Percentiles rank a stretch among this genome's conserved stretches.
Conservation (phyloP, 2,888 invertebrate species). For the Cactoblastis cactorum region DNA sequence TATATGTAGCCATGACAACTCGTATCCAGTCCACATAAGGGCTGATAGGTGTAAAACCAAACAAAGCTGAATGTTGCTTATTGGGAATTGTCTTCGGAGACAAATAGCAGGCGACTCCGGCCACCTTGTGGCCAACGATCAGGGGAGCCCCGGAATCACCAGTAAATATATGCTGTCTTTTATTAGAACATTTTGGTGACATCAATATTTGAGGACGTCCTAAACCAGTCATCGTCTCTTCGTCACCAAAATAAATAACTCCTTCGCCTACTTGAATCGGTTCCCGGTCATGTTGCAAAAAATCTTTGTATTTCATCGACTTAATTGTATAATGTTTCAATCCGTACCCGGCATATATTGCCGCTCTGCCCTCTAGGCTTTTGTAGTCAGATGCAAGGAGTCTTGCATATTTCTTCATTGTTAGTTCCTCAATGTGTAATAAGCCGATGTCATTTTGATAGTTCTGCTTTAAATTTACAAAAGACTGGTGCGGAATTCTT, state of each 20-base stretch:
- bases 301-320: not conserved
- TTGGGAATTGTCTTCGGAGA: not conserved
- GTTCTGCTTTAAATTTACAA: not conserved
- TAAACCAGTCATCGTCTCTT: not conserved
- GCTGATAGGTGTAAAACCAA: not conserved
- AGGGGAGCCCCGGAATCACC: not conserved
- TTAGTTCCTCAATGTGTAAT: not conserved
- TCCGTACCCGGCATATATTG: not conserved
- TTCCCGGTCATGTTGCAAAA: not conserved
- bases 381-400: not conserved
- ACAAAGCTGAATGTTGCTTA: not conserved
- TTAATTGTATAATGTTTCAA: not conserved
- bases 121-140: not conserved
- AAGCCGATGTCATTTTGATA: not conserved
- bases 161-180: not conserved
- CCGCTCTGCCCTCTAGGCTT: not conserved
- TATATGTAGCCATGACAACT: not conserved
- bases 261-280: slow-evolving; percentile 1
- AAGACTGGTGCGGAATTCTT: not conserved
- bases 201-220: not conserved
- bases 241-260: not conserved
- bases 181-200: not conserved
- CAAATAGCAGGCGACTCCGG: not conserved
- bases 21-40: slow-evolving; percentile 1
- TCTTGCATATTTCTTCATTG: not conserved